Conservation (phyloP, 2,888 invertebrate species). For the Ophion ellenae region DNA sequence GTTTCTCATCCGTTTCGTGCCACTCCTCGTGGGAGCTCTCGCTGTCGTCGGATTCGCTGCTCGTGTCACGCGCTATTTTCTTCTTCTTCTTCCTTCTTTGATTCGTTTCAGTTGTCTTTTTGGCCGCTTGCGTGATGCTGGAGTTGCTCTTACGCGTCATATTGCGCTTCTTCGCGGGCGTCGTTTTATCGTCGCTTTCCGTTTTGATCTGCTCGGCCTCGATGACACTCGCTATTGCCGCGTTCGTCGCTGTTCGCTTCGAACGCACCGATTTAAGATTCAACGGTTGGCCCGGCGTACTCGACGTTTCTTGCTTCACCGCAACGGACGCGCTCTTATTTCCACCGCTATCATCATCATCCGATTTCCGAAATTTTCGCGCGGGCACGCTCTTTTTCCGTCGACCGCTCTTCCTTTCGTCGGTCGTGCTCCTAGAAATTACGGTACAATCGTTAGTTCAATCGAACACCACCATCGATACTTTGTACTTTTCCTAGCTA, state of each 20-base stretch:
- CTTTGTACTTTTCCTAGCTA: slow-evolving; percentile 6
- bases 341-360: slow-evolving; percentile 14
- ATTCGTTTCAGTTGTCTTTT: slow-evolving; percentile 24
- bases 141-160: not conserved
- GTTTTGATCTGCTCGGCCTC: slow-evolving; percentile 18
- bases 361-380: slow-evolving; percentile 46
- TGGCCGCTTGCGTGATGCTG: not conserved
- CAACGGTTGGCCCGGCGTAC: slow-evolving; percentile 27
- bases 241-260: slow-evolving; percentile 37
- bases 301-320: slow-evolving; percentile 20
- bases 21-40: slow-evolving; percentile 60
- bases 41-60: slow-evolving; percentile 44
- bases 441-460: slow-evolving; percentile 49
- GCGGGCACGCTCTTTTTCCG: slow-evolving; percentile 46
- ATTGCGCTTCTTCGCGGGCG: slow-evolving; percentile 32
- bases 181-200: slow-evolving; percentile 25
- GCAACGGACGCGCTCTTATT: slow-evolving; percentile 42
- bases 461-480: slow-evolving; percentile 2
- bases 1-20: slow-evolving; percentile 31
- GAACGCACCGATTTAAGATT: slow-evolving; percentile 46
- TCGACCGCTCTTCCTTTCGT: slow-evolving; percentile 52
- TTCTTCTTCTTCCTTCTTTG: slow-evolving; percentile 29
- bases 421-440: slow-evolving; percentile 54
- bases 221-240: not conserved
- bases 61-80: slow-evolving; percentile 9